Evolutionary conservation across 2,797 vertebrate species (phyloP).

Genomic region (Melanotaenia trifasciata): DNA sequence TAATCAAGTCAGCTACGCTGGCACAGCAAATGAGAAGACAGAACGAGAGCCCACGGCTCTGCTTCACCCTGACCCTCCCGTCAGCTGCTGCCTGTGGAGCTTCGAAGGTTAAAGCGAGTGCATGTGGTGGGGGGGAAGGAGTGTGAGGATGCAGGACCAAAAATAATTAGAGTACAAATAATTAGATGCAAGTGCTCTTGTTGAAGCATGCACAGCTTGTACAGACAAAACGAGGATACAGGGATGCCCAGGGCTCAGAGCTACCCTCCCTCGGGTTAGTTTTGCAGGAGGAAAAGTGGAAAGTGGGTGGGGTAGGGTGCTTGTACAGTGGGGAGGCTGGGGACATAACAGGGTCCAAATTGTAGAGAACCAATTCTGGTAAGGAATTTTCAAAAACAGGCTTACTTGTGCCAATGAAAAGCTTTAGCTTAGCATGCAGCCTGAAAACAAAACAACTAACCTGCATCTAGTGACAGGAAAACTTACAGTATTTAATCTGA

Average conservation of each 20-base stretch:
- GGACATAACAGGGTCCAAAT: constrained; percentile 4
- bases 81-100: constrained; percentile 62
- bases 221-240: constrained; percentile 48
- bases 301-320: constrained; percentile 15
- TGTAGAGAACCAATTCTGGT: constrained; percentile 11
- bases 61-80: constrained; percentile 67
- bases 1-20: constrained; percentile 49
- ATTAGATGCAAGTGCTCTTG: constrained; percentile 73
- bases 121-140: not conserved
- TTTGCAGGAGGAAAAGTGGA: constrained; percentile 6
- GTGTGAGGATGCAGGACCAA: constrained; percentile 33
- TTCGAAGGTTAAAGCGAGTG: constrained; percentile 61
- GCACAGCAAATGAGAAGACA: constrained; percentile 60
- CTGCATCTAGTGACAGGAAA: no score
- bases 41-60: constrained; percentile 59
- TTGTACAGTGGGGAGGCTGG: not conserved
- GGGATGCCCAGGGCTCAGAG: constrained; percentile 41
- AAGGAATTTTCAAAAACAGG: not conserved
- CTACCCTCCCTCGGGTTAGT: constrained; percentile 38
- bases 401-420: not conserved
- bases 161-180: constrained; percentile 83
- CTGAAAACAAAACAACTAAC: not conserved
- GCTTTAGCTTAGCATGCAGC: not conserved
- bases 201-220: constrained; percentile 62
- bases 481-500: no score